Base-by-base conservation (phyloP, 2,888 invertebrate species). In the Acanthosoma haemorrhoidale region DNA sequence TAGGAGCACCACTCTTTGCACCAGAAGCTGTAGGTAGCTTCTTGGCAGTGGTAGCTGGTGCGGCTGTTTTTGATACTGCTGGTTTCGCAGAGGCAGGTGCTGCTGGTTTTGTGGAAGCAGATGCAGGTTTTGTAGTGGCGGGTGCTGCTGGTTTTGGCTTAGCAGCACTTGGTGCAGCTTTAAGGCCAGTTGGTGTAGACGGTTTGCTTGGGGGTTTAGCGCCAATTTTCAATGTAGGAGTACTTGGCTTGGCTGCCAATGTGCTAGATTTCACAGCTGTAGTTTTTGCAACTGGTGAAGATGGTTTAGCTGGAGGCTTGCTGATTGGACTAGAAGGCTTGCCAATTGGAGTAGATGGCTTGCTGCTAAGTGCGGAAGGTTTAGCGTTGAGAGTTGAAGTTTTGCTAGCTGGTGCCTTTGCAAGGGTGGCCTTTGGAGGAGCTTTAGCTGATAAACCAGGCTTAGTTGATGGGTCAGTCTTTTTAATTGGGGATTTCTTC, bases 1-100 rank as follows among this genome's bases (percentile, higher is more conserved):
- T 79, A 16, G 78, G 77, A 13, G 76, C 74, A 13, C 76, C 75
- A 9, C 78, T 76, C 11, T 73, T 77, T 6, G 76, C 38, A 34
- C 36, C 16, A n/a, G 51, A 21, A 34, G 59, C 29, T 11, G 36
- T 18, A 21, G 39, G 18, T 5, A 41, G 38, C 21, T 38, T 64
- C 5, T 39, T 18, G 1, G 64, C 76, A 63, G 79, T 79, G 31
- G 77, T 79, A 38, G 75, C 75, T 39, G 75, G 76, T 29, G 74
- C 75, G 29, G 73, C 73, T 39, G 75, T 78, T 13, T 79, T 76
- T 29, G 71, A 57, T 77, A 25, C 21, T 18, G 77, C 60, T 75
- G 79, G 63, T 64, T 69, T 69, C 57, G 43, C 36, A 51, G 51
- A 38, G 15, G 60, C 43, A 13, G 59, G 66, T 9, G 57, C 41